phyloP scores from a whole-genome alignment of 2,797 vertebrate species.

The Steatocranus sp. region DNA sequence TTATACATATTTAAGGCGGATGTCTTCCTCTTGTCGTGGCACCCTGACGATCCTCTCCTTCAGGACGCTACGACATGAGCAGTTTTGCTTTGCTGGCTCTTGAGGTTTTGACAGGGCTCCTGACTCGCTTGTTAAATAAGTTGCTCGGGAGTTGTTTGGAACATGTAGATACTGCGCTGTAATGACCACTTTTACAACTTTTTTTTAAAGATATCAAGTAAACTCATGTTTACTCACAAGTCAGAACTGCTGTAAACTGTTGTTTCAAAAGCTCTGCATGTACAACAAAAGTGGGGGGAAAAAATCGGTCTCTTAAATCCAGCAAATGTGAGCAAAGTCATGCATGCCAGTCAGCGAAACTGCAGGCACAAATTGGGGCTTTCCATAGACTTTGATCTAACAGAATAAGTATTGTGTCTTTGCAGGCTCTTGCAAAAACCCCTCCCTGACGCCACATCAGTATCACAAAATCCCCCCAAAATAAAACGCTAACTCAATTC shows the following conservation, averaged over 20 bases:
- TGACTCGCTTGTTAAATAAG: background rate
- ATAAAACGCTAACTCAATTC: background rate
- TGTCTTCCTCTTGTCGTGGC: conserved; percentile 49
- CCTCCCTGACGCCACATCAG: background rate
- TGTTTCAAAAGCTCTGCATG: background rate
- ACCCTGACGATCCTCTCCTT: conserved; percentile 29
- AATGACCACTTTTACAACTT: background rate
- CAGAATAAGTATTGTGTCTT: background rate
- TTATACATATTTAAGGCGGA: conserved; percentile 63
- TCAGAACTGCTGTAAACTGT: background rate
- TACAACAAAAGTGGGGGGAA: background rate
- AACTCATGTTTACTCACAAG: background rate
- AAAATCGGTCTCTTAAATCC: background rate
- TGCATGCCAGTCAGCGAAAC: background rate
- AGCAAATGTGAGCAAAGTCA: background rate
- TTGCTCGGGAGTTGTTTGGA: background rate
- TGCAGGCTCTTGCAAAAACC: background rate
- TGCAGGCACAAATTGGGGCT: background rate
- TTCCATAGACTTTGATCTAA: background rate
- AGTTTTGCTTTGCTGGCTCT: conserved; percentile 51
- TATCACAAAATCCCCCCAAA: background rate
- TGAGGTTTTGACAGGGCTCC: conserved; percentile 31
- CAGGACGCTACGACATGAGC: background rate
- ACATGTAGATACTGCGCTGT: background rate
- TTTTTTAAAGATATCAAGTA: background rate